Conservation (phyloP, 2,797 vertebrate genomes). For the Sternotherus odoratus region DNA sequence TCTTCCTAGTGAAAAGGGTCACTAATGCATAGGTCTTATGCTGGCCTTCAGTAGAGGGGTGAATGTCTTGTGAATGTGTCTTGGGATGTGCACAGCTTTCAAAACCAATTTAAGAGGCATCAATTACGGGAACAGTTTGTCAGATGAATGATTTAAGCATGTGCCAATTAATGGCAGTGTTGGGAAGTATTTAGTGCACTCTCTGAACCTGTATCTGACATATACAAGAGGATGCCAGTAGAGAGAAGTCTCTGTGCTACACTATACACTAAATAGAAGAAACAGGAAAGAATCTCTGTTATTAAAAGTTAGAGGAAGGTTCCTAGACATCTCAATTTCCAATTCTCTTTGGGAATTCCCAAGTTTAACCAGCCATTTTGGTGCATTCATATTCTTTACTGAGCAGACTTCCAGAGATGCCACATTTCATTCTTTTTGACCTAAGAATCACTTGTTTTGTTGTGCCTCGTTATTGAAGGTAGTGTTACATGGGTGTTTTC, state of each 20-base stretch:
- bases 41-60: not conserved
- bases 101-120: not conserved
- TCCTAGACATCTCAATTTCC: conserved; percentile 61
- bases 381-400: conserved; percentile 41
- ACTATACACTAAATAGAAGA: conserved; percentile 30
- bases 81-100: not conserved
- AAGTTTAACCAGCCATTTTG: conserved; percentile 16
- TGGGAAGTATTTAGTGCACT: conserved; percentile 50
- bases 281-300: conserved; percentile 38
- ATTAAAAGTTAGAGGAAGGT: conserved; percentile 26
- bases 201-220: conserved; percentile 57
- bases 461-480: conserved; percentile 46
- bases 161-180: not conserved
- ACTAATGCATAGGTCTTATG: not conserved
- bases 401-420: conserved; percentile 1
- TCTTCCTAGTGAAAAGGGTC: not conserved
- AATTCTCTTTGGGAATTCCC: conserved; percentile 19
- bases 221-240: conserved; percentile 21
- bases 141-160: not conserved
- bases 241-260: conserved; percentile 17
- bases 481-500: conserved; percentile 61
- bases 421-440: conserved; percentile 45
- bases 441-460: conserved; percentile 32
- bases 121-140: not conserved
- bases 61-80: not conserved